These are phyloP conservation scores for Tachypleus tridentatus DNA, from an alignment of 1,140 invertebrate genomes.

Conservation along the genomic window DNA sequence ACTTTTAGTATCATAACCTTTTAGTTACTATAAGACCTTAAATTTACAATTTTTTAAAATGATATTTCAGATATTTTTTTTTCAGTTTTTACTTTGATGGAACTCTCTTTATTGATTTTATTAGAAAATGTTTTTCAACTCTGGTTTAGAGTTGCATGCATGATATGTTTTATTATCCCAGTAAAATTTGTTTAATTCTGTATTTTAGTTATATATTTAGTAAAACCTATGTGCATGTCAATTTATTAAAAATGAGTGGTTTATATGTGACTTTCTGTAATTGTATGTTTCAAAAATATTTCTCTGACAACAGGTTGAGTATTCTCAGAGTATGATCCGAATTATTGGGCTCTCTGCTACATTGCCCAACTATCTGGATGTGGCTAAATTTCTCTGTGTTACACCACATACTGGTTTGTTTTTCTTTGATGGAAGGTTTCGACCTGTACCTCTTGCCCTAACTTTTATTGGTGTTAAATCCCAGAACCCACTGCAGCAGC, in stretches of 20 bases:
- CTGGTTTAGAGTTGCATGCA: not conserved
- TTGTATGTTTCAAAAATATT: conserved; percentile 20
- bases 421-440: conserved; percentile 92
- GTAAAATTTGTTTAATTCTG: conserved; percentile 1
- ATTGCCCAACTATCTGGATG: conserved; percentile 94
- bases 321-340: conserved; percentile 90
- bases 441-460: conserved; percentile 87
- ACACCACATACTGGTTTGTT: conserved; percentile 88
- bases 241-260: conserved; percentile 17
- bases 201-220: conserved; percentile 2
- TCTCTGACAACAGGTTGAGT: conserved; percentile 52
- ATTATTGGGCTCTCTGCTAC: conserved; percentile 98
- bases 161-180: conserved; percentile 3
- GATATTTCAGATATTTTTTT: too few relatives aligned
- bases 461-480: conserved; percentile 86
- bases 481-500: conserved; percentile 57
- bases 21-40: too few relatives aligned
- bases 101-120: too few relatives aligned
- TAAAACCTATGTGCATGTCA: not conserved
- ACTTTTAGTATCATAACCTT: too few relatives aligned
- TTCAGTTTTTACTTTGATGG: too few relatives aligned
- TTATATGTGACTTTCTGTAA: not conserved
- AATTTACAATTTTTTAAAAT: too few relatives aligned
- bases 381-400: conserved; percentile 85
- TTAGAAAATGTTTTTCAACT: not conserved